A percentile compares a stretch with the other conserved stretches of the same genome.
Evolutionary conservation across 2,888 invertebrate genomes (phyloP).

Genomic region (Drosophila subquinaria): DNA sequence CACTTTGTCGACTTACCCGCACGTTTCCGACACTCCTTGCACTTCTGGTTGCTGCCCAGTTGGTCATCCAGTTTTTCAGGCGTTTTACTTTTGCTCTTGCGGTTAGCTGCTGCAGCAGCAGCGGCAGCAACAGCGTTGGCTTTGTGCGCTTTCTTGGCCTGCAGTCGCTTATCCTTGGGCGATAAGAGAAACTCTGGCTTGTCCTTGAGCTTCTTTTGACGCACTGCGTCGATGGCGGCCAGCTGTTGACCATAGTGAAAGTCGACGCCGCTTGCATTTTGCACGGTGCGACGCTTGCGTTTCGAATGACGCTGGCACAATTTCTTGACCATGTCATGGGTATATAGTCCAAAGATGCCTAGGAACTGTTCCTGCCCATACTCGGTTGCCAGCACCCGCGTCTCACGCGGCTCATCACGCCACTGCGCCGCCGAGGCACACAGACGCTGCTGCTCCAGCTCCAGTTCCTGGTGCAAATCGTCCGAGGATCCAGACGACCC

Average conservation of each 20-base stretch:
- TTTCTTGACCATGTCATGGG: constrained; percentile 77
- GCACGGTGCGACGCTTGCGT: constrained; percentile 83
- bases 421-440: constrained; percentile 67
- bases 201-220: constrained; percentile 79
- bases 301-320: constrained; percentile 84
- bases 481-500: constrained; percentile 71
- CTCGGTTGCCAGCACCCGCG: constrained; percentile 67
- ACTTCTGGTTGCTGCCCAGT: constrained; percentile 37
- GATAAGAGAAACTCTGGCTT: constrained; percentile 80
- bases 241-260: constrained; percentile 84
- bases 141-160: constrained; percentile 66
- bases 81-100: constrained; percentile 59
- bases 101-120: constrained; percentile 21
- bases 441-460: constrained; percentile 60
- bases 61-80: constrained; percentile 48
- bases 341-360: constrained; percentile 80
- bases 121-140: constrained; percentile 24
- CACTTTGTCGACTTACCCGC: constrained; percentile 52
- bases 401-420: constrained; percentile 77
- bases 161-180: constrained; percentile 81
- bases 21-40: constrained; percentile 80
- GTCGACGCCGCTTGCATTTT: constrained; percentile 83
- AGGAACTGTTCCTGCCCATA: constrained; percentile 83
- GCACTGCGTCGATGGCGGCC: constrained; percentile 70
- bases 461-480: constrained; percentile 69